These are phyloP conservation scores for Xenotilapia caudafasciata DNA, from an alignment of 2,113 vertebrate species.

Conservation along the genomic window DNA sequence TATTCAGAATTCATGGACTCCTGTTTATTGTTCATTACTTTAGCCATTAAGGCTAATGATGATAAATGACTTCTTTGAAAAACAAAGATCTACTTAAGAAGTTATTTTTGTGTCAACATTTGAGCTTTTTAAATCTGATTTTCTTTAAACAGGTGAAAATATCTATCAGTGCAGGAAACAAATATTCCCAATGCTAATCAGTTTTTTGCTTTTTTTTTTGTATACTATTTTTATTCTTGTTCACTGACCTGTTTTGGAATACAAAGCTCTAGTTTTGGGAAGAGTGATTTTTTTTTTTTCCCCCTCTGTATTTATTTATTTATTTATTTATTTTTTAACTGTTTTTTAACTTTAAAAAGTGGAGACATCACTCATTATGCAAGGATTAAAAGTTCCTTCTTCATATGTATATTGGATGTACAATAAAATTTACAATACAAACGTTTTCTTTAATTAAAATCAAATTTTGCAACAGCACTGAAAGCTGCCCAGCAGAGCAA, in stretches of 20 bases:
- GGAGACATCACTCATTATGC: neutral
- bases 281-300: accelerated
- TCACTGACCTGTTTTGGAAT: neutral
- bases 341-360: neutral
- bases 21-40: neutral
- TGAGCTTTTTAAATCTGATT: neutral
- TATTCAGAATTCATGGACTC: neutral
- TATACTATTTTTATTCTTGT: neutral
- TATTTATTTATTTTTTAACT: neutral
- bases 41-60: neutral
- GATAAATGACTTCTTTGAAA: neutral
- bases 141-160: neutral
- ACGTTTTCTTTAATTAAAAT: neutral
- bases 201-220: neutral
- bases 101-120: neutral
- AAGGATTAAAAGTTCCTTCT: neutral
- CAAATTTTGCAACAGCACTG: neutral
- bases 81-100: neutral
- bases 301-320: neutral
- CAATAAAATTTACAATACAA: neutral
- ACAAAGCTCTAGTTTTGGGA: neutral
- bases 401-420: neutral
- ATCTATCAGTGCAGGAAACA: neutral
- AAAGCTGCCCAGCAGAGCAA: neutral
- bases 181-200: neutral